Base-by-base conservation (phyloP, 2,888 invertebrate species). In the Megalurothrips usitatus region DNA sequence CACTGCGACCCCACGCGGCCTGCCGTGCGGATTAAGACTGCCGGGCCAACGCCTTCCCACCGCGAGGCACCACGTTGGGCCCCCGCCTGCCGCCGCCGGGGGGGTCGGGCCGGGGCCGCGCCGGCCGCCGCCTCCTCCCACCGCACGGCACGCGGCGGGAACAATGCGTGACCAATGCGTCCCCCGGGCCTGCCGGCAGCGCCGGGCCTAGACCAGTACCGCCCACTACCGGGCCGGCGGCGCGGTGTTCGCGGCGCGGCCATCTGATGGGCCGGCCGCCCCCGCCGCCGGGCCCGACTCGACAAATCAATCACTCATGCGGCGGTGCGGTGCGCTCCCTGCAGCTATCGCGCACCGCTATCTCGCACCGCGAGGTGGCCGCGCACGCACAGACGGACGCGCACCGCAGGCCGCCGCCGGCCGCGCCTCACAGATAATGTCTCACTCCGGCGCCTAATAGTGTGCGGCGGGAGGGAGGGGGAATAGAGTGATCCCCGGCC, bases 241-340 rank as follows among this genome's bases (percentile, higher is more conserved):
- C n/a, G n/a, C n/a, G n/a, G n/a, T n/a, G n/a, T n/a, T n/a, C n/a
- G n/a, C n/a, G 52, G 52, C 52, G 52, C 17, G 52, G 52, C 52
- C 14, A 17, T 12, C 49, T 49, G 49, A 49, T 49, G 49, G 49
- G 14, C 49, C 49, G 19, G 10, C 52, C 19, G 68, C 68, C 11
- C 23, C 11, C 17, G 58, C 58, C 58, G 68, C 68, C 11, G 68
- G 63, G 58, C 58, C 14, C 34, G 34, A 58, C 26, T 75, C 68
- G 68, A 75, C 68, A 75, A 75, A 75, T 75, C 68, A 75, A 75
- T 75, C 68, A 75, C 68, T 75, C 68, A 75, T 75, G 4, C 68
- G 68, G 68, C 26, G 19, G 6, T 10, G 52, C 58, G 58, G 19
- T n/a, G 58, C 14, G 68, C 68, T 23, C 68, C 68, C 68, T 52